Evolutionary conservation across 2,797 vertebrate species (phyloP).

Genomic region (Scleropages formosus): DNA sequence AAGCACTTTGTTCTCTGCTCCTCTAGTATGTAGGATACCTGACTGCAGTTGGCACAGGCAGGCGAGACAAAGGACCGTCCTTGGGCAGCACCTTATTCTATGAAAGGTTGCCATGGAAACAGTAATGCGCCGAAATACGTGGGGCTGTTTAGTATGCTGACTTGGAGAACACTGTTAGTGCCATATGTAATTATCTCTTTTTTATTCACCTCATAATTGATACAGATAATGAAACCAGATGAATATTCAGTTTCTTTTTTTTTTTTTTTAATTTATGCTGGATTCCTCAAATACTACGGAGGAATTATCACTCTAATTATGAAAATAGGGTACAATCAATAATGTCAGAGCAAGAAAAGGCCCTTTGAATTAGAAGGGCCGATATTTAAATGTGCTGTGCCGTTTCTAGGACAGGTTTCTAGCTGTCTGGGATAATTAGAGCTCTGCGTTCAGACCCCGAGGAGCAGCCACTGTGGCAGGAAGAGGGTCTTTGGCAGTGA

Average conservation of each 20-base stretch:
- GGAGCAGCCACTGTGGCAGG: background rate
- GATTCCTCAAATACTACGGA: conserved; percentile 35
- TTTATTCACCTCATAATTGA: conserved; percentile 25
- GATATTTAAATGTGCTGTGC: background rate
- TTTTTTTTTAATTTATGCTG: conserved; percentile 36
- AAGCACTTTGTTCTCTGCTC: too few relatives aligned
- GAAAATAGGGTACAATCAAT: conserved; percentile 29
- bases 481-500: background rate
- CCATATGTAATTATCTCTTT: conserved; percentile 37
- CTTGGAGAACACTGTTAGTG: conserved; percentile 31
- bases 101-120: conserved; percentile 49
- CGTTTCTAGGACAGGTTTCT: too few relatives aligned
- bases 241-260: conserved; percentile 23
- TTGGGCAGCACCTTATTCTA: conserved; percentile 43
- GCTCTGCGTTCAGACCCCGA: background rate
- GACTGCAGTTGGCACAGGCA: background rate
- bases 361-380: conserved; percentile 30
- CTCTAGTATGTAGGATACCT: too few relatives aligned
- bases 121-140: conserved; percentile 25
- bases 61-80: conserved; percentile 31
- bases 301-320: conserved; percentile 21
- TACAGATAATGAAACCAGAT: conserved; percentile 39
- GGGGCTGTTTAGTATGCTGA: conserved; percentile 23
- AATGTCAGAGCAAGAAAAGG: conserved; percentile 8
- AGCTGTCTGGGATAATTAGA: background rate